These are phyloP conservation scores for Podiceps cristatus DNA, from an alignment of 2,113 vertebrate genomes.

Conservation along the genomic window DNA sequence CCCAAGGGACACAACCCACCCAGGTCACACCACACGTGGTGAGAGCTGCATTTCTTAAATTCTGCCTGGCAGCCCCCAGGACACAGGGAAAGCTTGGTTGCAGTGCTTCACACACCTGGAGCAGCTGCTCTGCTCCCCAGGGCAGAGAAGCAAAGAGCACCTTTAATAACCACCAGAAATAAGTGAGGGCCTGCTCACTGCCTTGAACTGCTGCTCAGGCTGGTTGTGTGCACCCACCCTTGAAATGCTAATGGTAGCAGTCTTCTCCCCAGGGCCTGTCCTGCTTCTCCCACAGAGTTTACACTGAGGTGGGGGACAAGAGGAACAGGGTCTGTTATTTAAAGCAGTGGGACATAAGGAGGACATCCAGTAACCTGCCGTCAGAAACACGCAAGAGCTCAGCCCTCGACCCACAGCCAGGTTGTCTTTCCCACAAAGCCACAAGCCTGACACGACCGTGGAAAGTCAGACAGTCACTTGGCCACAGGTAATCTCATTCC, in stretches of 20 bases:
- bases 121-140: neutral
- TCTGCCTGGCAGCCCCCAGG: neutral
- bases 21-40: neutral
- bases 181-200: neutral
- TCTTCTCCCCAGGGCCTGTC: neutral
- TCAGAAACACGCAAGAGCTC: neutral
- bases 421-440: neutral
- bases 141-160: neutral
- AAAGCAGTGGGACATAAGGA: neutral
- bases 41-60: fast-evolving
- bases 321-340: neutral
- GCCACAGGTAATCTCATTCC: neutral
- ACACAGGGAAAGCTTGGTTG: neutral
- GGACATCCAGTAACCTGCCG: neutral
- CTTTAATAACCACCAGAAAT: neutral
- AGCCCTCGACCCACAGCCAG: neutral
- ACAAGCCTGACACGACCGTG: fast-evolving
- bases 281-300: neutral
- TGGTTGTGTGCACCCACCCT: neutral
- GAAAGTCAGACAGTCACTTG: neutral
- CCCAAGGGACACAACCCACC: slow-evolving; percentile 68
- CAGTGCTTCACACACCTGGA: neutral
- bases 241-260: neutral
- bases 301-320: fast-evolving
- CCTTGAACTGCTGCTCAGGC: neutral